Evolutionary conservation across 2,888 invertebrate species (phyloP), one percentile per base, ranked within the genome.

Genomic region (Diaprepes abbreviatus): DNA sequence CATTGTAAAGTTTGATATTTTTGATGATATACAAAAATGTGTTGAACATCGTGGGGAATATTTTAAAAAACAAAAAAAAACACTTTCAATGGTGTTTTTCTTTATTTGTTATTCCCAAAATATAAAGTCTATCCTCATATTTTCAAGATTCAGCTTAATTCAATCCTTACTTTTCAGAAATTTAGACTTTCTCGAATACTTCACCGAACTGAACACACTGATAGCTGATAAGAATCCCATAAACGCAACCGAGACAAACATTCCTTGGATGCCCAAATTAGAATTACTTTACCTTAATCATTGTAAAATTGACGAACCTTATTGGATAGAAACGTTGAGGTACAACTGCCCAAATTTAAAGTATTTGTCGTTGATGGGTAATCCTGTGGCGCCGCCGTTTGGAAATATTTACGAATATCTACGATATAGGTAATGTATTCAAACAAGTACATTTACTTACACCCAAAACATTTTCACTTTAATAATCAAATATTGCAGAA

Each of bases 361-460:
- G 77, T 91, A 91, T 80, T 84, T 96, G 0, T 93, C 93, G 12
- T 86, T 94, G 66, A 93, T 96, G 94, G 94, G 94, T 16, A 96
- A 96, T 83, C 89, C 90, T 0, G 93, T 93, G 0, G 92, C 92
- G 0, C 93, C 93, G 0, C 92, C 91, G 74, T 91, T 90, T 78
- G 91, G 91, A 38, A 90, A 89, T 12, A 91, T 90, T 77, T 90
- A 91, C 75, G 92, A 93, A 79, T 92, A 92, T 79, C 83, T 91
- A 10, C 92, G 92, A 76, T 93, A 93, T 82, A 90, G 93, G 93
- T 92, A 81, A 79, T 21, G 36, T 55, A 28, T 36, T 43, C n/a
- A n/a, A n/a, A n/a, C n/a, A n/a, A n/a, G n/a, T n/a, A n/a, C n/a
- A n/a, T n/a, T n/a, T n/a, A n/a, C n/a, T n/a, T n/a, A n/a, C n/a